Base-by-base conservation (phyloP, 2,888 invertebrate genomes). In the Drosophila lutescens region DNA sequence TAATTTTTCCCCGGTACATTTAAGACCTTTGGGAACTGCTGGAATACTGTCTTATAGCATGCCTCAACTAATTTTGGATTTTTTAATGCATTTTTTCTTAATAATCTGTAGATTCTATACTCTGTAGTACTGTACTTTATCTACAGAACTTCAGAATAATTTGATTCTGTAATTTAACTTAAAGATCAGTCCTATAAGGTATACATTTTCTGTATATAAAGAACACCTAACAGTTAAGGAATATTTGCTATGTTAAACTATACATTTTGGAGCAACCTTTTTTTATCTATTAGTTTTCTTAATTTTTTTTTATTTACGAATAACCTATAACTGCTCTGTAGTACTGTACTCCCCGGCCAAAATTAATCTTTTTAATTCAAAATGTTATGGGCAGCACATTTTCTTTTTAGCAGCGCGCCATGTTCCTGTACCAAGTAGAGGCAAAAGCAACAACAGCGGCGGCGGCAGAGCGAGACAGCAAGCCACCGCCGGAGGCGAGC, bases 401-500 rank as follows among this genome's bases (percentile, higher is more conserved):
- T 46, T 34, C 26, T 12, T 49, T 49, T 41, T 46, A 8, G 15
- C 12, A 32, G 70, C 68, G 36, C 63, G 70, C 69, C 44, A 55
- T 65, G 69, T 69, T 66, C 57, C 26, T 56, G 47, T 43, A 53
- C 40, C 8, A 44, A 26, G 26, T 26, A 26, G 23, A 51, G 26
- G 66, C 36, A 13, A 15, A 41, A 5, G 36, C 51, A 30, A 51
- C 20, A 54, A 10, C 34, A 26, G 17, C 20, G 20, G 32, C 40
- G 10, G 43, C 20, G 43, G 34, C 20, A 47, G 32, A 61, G 58
- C 43, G 86, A 62, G 61, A 61, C n/a, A n/a, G 43, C 60, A 43
- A 63, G 76, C 71, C 78, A 77, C 78, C 78, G 66, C 60, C 58
- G 61, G 26, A 34, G 44, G 38, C 57, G 43, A 43, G 74, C 74